Evolutionary conservation across 1,140 invertebrate genomes (phyloP), one percentile per base, ranked within the genome.

Genomic region (Laupala kohalensis): DNA sequence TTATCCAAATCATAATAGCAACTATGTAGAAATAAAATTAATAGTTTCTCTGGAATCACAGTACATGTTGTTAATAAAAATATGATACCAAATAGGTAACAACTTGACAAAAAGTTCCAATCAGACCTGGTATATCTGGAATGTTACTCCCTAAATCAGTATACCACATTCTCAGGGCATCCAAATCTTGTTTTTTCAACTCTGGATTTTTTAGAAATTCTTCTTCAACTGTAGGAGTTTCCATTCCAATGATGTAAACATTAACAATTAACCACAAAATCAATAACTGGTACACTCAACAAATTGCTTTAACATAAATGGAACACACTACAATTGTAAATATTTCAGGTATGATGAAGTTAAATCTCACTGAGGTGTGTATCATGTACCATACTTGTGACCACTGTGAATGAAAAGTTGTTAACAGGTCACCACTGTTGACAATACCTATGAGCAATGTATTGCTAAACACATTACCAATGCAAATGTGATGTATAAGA

Each of bases 21-120:
- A 70, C 76, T 77, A 70, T 77, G 76, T 26, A 75, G 72, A 53
- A 77, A 76, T 25, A 76, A 64, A 53, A 77, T 76, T 23, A 77
- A 72, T 15, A 25, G 25, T 5, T 25, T 27, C n/a, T 67, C 65
- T 67, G 26, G 4, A 25, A 67, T 6, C 23, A 25, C 15, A 27
- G 5, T 0, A 25, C 24, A 3, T 24, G 3, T 67, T 67, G 25
- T 25, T 67, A 13, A 67, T 3, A 53, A 53, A 53, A 53, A 53
- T 53, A 4, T 53, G 37, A 53, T 13, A 13, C 9, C 1, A 53
- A 53, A 53, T 53, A 13, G 37, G 37, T 53, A 53, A 19, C 19
- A 4, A 53, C 37, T 53, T 0, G 1, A 53, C 19, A 13, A 53
- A 53, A 13, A 13, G 19, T 53, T 53, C 19, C 37, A 53, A 19